Evolutionary conservation across 2,888 invertebrate genomes (phyloP), one percentile per base, ranked within the genome.

Genomic region (Drosophila quinaria): DNA sequence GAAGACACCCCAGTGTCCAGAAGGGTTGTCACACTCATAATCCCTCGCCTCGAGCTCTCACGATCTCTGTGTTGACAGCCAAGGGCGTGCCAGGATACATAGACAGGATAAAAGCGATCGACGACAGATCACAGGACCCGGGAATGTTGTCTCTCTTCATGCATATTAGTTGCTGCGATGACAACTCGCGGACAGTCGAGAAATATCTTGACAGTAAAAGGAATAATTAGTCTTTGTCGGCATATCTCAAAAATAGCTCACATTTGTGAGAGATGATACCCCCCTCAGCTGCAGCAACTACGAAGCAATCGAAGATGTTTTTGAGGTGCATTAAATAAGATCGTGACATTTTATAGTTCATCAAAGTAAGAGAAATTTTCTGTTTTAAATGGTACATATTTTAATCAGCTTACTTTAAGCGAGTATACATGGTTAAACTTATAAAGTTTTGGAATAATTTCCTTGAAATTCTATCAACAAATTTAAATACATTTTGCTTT

Each of bases 11-110:
- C 25, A 22, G 41, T 42, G 33, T 19, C 39, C 13, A 49, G 58
- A 75, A 70, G 69, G 79, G 65, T 59, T 70, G 70, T 6, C 44
- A 15, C 29, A 44, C 51, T 63, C 47, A 41, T 41, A 44, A 35
- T 67, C 56, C 50, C 77, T 56, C 41, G 41, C 59, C 47, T 37
- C 68, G 54, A 49, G 58, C 46, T 46, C 25, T n/a, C 15, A 11
- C 6, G 42, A 55, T 55, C 55, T 10, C 42, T 13, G 5, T 31
- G 67, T 19, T 63, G 78, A 70, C 64, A 62, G 74, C 65, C 51
- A 56, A 41, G 63, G 63, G 44, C 47, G 41, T 25, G 31, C 2
- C 46, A 50, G 55, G 54, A 54, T 35, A 39, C 10, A 29, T 33
- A 37, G 13, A 4, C 13, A 42, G 51, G 25, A 52, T 19, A 46